phyloP scores from a whole-genome alignment of 2,888 invertebrate species.

The Polylopha cassiicola region DNA sequence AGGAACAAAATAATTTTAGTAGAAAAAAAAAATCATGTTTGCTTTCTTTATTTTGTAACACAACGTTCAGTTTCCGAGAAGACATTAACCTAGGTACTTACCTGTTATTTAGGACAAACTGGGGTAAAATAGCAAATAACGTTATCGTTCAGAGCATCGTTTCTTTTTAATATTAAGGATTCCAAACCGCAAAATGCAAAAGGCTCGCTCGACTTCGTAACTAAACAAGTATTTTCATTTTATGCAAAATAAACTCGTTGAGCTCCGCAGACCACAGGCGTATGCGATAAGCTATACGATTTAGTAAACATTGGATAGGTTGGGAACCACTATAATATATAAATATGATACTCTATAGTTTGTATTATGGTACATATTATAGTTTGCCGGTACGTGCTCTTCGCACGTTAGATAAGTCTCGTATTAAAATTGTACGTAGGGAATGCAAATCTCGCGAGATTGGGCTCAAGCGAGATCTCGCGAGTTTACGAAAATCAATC shows the following conservation, averaged over 20 bases:
- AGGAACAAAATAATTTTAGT: too few species aligned
- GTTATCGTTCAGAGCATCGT: neutral
- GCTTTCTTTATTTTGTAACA: neutral
- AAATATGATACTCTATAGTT: constrained; percentile 17
- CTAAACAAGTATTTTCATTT: constrained; percentile 20
- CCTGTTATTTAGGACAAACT: too few species aligned
- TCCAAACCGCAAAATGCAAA: constrained; percentile 12
- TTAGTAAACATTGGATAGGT: constrained; percentile 16
- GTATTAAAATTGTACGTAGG: constrained; percentile 22
- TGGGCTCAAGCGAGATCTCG: too few species aligned
- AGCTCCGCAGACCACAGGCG: constrained; percentile 6
- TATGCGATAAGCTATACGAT: constrained; percentile 6
- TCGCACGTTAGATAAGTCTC: constrained; percentile 16
- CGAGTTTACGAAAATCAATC: too few species aligned
- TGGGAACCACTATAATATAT: constrained; percentile 10
- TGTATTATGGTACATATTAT: neutral
- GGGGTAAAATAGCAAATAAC: neutral
- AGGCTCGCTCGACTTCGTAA: constrained; percentile 5
- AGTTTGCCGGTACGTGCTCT: constrained; percentile 16
- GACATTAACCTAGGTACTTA: too few species aligned
- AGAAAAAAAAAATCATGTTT: too few species aligned
- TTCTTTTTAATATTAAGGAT: constrained; percentile 14
- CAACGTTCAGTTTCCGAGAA: neutral
- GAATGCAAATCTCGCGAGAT: too few species aligned
- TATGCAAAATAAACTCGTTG: constrained; percentile 15